Percentiles rank a stretch among this genome's conserved stretches.
phyloP scores from a whole-genome alignment of 2,113 vertebrate species.

The Pteropus alecto region DNA sequence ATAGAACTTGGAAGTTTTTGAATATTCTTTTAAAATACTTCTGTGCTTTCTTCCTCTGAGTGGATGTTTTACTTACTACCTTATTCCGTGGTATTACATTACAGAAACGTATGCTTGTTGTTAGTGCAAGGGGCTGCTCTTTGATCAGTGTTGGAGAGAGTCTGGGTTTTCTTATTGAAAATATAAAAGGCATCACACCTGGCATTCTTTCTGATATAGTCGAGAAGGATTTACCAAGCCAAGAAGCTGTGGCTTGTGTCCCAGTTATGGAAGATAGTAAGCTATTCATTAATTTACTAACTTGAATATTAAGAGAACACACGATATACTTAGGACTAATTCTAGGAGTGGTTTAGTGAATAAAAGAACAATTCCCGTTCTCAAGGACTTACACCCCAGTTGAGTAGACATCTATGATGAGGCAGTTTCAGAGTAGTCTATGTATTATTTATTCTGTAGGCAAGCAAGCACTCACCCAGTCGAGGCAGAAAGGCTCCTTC shows the following conservation, averaged over 20 bases:
- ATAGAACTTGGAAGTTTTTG: background rate
- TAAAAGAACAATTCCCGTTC: background rate
- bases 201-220: background rate
- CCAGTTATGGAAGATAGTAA: background rate
- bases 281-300: constrained; percentile 7
- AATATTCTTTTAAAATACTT: background rate
- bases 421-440: background rate
- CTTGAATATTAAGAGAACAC: background rate
- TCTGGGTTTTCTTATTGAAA: background rate
- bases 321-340: background rate
- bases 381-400: background rate
- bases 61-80: background rate
- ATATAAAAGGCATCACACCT: background rate
- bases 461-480: background rate
- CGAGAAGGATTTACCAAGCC: constrained; percentile 4
- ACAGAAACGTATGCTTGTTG: background rate
- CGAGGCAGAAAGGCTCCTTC: background rate
- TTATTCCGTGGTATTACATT: background rate
- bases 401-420: background rate
- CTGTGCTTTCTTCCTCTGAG: background rate
- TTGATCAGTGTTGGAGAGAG: background rate
- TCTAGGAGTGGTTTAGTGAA: background rate
- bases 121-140: background rate
- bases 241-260: background rate
- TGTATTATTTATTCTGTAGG: background rate